These are phyloP conservation scores for Orthonychiurus folsomi DNA, from an alignment of 2,888 invertebrate species.

Conservation along the genomic window DNA sequence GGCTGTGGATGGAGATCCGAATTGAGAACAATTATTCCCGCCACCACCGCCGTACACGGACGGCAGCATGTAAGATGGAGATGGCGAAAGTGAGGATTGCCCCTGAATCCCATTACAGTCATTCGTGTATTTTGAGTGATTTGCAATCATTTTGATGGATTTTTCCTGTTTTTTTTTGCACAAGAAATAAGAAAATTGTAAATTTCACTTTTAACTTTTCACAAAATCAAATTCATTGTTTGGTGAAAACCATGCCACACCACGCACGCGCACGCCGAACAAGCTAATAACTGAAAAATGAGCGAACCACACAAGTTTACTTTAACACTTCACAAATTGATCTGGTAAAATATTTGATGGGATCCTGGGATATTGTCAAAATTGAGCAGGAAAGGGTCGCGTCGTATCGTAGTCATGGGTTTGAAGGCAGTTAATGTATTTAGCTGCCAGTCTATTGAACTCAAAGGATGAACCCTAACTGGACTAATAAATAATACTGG, in stretches of 20 bases:
- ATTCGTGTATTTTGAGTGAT: constrained; percentile 16
- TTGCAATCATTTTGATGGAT: background rate
- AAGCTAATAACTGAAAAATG: no score
- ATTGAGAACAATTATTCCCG: constrained; percentile 29
- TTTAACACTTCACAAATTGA: background rate
- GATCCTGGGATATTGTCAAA: background rate
- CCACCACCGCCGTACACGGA: constrained; percentile 22
- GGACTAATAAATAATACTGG: background rate
- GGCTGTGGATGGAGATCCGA: constrained; percentile 27
- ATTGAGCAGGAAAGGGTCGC: background rate
- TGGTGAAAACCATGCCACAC: no score
- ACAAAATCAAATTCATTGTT: background rate
- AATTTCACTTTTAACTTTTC: background rate
- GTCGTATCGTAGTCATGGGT: no score
- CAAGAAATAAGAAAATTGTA: no score
- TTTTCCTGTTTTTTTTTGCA: no score
- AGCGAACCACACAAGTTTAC: background rate
- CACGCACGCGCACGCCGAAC: no score
- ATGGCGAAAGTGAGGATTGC: constrained; percentile 32
- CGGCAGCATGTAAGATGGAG: constrained; percentile 31
- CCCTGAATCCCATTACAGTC: constrained; percentile 30
- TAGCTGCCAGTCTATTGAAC: background rate
- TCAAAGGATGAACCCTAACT: background rate
- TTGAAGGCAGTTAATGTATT: no score
- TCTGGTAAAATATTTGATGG: no score